Conservation (phyloP, 2,113 vertebrate species). For the Eclectus roratus region DNA sequence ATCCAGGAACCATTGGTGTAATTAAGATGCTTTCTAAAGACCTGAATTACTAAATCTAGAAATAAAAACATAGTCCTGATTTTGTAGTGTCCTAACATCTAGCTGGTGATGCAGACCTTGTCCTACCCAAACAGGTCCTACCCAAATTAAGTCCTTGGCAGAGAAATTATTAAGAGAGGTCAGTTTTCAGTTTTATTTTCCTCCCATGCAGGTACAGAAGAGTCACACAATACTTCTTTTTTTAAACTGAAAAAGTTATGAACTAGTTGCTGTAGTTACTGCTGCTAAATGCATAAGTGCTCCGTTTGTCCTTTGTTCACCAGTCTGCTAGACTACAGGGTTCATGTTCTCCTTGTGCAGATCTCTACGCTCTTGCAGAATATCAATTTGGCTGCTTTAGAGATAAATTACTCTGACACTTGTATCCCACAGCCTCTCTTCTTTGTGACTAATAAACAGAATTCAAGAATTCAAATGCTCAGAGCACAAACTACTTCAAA, state of each 20-base stretch:
- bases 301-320: background rate
- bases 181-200: background rate
- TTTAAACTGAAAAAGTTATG: background rate
- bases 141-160: background rate
- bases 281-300: fast-evolving
- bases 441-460: background rate
- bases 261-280: background rate
- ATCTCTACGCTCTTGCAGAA: background rate
- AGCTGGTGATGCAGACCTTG: background rate
- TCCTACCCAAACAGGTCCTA: background rate
- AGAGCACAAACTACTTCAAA: background rate
- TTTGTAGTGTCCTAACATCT: background rate
- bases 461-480: background rate
- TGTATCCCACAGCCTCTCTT: background rate
- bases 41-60: background rate
- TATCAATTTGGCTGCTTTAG: background rate
- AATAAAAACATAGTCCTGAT: background rate
- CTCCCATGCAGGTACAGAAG: background rate
- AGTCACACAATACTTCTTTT: background rate
- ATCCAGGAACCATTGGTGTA: background rate
- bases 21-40: background rate
- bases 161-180: background rate
- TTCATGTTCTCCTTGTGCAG: background rate
- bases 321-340: background rate
- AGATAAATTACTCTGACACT: background rate